Percentiles rank a stretch among this genome's conserved stretches.
Evolutionary conservation across 2,797 vertebrate genomes (phyloP).

Genomic region (Centropyge bicolor): DNA sequence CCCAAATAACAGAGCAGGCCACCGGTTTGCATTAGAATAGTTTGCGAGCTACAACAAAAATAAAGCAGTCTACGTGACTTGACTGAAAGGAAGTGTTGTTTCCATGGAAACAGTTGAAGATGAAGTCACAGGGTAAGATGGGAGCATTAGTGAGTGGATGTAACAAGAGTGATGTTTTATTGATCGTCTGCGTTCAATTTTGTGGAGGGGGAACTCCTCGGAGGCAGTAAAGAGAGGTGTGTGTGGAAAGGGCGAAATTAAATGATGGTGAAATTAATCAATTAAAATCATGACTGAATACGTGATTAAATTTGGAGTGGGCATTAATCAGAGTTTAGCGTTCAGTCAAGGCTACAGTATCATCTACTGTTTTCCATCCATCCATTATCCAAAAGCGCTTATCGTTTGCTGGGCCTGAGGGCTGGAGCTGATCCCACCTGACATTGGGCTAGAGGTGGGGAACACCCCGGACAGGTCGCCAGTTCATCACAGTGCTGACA

Average conservation of each 20-base stretch:
- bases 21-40: constrained; percentile 8
- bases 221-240: not conserved
- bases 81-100: constrained; percentile 49
- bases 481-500: not conserved
- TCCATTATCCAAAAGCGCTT: not conserved
- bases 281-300: not conserved
- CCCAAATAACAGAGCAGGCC: not conserved
- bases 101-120: constrained; percentile 68
- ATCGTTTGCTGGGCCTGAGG: not conserved
- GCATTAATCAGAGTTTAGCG: not conserved
- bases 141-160: constrained; percentile 30
- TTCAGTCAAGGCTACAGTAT: not conserved
- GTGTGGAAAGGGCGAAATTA: not conserved
- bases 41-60: constrained; percentile 24
- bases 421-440: not conserved
- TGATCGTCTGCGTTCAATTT: constrained; percentile 61
- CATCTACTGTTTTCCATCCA: not conserved
- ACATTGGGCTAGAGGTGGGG: not conserved
- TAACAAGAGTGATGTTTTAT: constrained; percentile 60
- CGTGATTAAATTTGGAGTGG: not conserved
- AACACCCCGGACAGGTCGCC: not conserved
- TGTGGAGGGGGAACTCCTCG: constrained; percentile 20
- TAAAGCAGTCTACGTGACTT: constrained; percentile 1
- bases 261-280: not conserved
- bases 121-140: constrained; percentile 27